Base-by-base conservation (phyloP, 2,113 vertebrate species). In the Myrmecophaga tridactyla region DNA sequence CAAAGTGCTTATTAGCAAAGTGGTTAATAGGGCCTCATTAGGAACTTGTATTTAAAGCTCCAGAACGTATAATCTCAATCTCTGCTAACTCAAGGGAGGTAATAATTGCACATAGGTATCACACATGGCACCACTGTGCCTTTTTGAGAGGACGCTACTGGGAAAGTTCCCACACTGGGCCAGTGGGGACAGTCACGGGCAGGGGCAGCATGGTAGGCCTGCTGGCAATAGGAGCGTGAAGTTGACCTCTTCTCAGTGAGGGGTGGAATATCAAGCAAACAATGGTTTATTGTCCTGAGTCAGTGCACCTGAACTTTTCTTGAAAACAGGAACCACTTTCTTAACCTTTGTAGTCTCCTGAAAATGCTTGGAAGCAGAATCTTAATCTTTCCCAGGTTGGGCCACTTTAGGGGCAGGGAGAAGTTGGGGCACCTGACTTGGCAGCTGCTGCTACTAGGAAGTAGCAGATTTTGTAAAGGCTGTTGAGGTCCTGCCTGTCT, bases 1-100 rank as follows among this genome's bases (percentile, higher is more conserved):
- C 70, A 48, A 72, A 75, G 90, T 95, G 88, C 89, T 91, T 95
- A 96, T 96, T 97, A 96, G 89, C 91, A 95, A 97, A 96, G 86
- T 96, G 60, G 78, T 94, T 96, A 96, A 91, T 97, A 67, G 95
- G 86, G 31, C 70, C 92, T 94, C 73, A 70, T 95, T 92, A 97
- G 82, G 58, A 56, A 96, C 53, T 76, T 84, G 78, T 48, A 60
- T 53, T 75, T 85, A 90, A 93, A 93, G 86, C 36, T 85, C 72
- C 36, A 34, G 76, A 92, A 86, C 85, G 29, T 27, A 36, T 27
- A 63, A 43, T 86, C 56, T 96, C 36, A 0, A 11, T 67, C 80
- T 92, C 27, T 58, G 81, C 67, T 73, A n/a, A 21, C 85, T 86
- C 53, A 41, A 31, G 86, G 75, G 36, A 48, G 72, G 41, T 43